Evolutionary conservation across 2,113 vertebrate genomes (phyloP), one percentile per base, ranked within the genome.

Genomic region (Silurus meridionalis): DNA sequence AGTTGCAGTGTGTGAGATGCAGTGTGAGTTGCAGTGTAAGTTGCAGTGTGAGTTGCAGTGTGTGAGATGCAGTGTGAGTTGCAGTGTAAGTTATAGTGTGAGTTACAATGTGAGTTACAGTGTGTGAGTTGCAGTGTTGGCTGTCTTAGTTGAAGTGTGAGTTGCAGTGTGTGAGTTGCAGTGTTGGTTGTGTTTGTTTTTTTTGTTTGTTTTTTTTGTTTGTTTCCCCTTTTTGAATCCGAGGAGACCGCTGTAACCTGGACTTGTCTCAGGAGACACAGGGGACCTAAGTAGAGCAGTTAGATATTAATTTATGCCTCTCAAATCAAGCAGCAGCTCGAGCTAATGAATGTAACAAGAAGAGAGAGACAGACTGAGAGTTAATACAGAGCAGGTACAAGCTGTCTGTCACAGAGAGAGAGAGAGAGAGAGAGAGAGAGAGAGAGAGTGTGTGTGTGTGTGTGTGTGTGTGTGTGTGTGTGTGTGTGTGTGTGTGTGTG

Each of bases 391-490:
- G 23, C 67, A 74, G 82, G 37, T 72, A 48, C 82, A 60, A 15
- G 15, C 50, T 37, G 64, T 58, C 80, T 82, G 46, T 80, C 75
- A 67, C 80, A 25, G 23, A 80, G n/a, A 37, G 37, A 37, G 2
- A 37, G 2, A 37, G 37, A 37, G n/a, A 37, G 37, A 37, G 37
- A 37, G 2, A 37, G 28, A 37, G 28, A 37, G 28, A 37, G 28
- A 37, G 28, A 37, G 28, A 37, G 28, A 28, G 74, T 77, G 74
- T 77, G 74, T 77, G 74, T 77, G 52, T 79, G 19, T 37, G 58
- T 63, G 28, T 64, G 79, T 63, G 25, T 81, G 79, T 50, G 60
- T 82, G 28, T 67, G 80, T 67, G 48, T 82, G 19, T 82, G 77
- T 79, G 52, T 79, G 19, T 37, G 58, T 63, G 28, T 64, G 79